Conservation (phyloP, 2,113 vertebrate genomes). For the Leuciscus idus region DNA sequence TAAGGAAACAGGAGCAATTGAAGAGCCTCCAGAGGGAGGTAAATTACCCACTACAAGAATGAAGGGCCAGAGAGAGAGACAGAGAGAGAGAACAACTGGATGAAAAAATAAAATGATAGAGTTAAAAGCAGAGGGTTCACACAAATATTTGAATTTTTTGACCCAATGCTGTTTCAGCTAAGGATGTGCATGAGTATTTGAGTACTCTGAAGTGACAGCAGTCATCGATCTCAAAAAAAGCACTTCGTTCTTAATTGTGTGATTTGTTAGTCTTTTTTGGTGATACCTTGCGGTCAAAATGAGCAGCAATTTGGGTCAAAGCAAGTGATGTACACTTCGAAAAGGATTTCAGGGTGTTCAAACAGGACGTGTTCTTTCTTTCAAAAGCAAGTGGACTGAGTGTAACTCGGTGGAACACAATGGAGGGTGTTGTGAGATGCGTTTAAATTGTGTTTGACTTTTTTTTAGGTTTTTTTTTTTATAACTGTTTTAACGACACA, state of each 20-base stretch:
- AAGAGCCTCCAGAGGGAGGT: conserved; percentile 25
- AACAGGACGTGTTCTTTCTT: neutral
- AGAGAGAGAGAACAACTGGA: neutral
- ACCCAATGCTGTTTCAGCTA: conserved; percentile 2
- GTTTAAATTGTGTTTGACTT: neutral
- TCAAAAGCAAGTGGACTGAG: neutral
- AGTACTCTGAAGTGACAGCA: neutral
- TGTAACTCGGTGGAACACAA: neutral
- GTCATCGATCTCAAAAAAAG: neutral
- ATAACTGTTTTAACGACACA: neutral
- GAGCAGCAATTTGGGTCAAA: neutral
- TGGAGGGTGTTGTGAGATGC: neutral
- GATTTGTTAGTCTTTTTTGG: neutral
- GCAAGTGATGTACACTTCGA: neutral
- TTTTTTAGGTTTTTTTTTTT: neutral
- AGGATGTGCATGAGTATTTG: neutral
- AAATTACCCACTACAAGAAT: conserved; percentile 39
- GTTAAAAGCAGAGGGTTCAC: neutral
- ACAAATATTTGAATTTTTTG: neutral
- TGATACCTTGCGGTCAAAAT: neutral
- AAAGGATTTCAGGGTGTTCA: neutral
- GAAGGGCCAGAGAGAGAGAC: neutral
- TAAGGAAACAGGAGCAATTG: conserved; percentile 43
- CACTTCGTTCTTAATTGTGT: neutral
- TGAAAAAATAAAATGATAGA: neutral